phyloP scores from a whole-genome alignment of 2,797 vertebrate species.

The Falco peregrinus region DNA sequence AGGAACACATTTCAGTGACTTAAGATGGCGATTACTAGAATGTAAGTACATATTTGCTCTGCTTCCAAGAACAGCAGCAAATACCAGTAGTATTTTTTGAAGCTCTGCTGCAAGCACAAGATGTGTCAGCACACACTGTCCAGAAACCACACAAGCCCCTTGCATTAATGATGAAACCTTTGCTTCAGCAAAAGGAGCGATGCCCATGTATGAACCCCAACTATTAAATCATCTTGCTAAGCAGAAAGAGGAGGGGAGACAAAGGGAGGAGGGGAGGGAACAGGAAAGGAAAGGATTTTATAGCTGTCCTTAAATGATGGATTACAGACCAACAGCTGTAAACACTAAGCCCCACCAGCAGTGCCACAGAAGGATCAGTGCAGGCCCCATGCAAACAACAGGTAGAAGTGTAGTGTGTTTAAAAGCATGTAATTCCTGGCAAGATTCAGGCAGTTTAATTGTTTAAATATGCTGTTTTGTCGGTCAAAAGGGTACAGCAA shows the following conservation, averaged over 20 bases:
- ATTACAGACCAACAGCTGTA: not conserved
- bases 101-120: not conserved
- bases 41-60: not conserved
- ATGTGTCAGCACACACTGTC: fast-evolving
- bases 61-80: not conserved
- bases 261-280: fast-evolving
- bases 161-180: not conserved
- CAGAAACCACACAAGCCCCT: not conserved
- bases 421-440: not conserved
- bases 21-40: not conserved
- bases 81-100: not conserved
- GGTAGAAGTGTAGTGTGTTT: fast-evolving
- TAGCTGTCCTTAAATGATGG: not conserved
- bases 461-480: not conserved
- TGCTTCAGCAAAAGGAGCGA: not conserved
- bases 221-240: not conserved
- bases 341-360: not conserved
- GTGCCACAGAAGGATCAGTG: not conserved
- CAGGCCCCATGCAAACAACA: not conserved
- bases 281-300: not conserved
- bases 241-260: not conserved
- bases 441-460: not conserved
- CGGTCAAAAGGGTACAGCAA: not conserved
- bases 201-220: not conserved
- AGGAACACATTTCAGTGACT: not conserved